Percentiles rank a stretch among this genome's conserved stretches.
phyloP scores from a whole-genome alignment of 1,140 invertebrate species.

The Tachypleus tridentatus region DNA sequence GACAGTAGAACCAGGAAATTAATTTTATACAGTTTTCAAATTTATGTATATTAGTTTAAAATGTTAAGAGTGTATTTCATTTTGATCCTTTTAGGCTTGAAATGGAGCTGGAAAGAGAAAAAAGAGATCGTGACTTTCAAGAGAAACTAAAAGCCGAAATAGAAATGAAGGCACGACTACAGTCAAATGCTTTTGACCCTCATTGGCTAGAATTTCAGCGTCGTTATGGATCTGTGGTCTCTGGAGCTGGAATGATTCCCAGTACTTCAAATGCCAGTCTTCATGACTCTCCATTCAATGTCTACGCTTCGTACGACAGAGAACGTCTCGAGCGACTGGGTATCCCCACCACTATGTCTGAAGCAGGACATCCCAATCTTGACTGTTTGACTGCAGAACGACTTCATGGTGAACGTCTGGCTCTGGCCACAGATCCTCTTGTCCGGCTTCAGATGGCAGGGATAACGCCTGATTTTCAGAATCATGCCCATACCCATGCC shows the following conservation, averaged over 20 bases:
- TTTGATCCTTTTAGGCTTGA: slow-evolving; percentile 42
- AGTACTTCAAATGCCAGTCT: background rate
- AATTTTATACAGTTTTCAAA: too few relatives aligned
- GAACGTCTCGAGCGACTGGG: slow-evolving; percentile 19
- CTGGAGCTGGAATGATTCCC: slow-evolving; percentile 9
- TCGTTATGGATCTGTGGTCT: slow-evolving; percentile 37
- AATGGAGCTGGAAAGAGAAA: slow-evolving; percentile 67
- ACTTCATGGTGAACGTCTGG: slow-evolving; percentile 50
- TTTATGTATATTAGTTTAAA: too few relatives aligned
- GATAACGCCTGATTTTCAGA: slow-evolving; percentile 60
- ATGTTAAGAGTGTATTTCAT: too few relatives aligned
- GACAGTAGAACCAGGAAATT: too few relatives aligned
- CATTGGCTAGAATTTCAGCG: slow-evolving; percentile 85
- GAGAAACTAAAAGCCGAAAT: slow-evolving; percentile 42
- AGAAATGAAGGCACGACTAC: slow-evolving; percentile 56
- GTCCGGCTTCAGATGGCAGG: slow-evolving; percentile 73
- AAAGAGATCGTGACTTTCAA: slow-evolving; percentile 66
- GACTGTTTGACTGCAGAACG: slow-evolving; percentile 35
- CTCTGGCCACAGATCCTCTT: slow-evolving; percentile 56
- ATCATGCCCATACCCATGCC: slow-evolving; percentile 64
- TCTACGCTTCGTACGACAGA: slow-evolving; percentile 19
- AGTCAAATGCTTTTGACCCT: slow-evolving; percentile 49
- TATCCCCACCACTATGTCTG: slow-evolving; percentile 15
- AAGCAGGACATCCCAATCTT: slow-evolving; percentile 15
- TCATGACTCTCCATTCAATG: slow-evolving; percentile 7